A percentile compares a stretch with the other conserved stretches of the same genome.
Conservation (phyloP, 2,113 vertebrate species). For the Vulpes ferrilata region DNA sequence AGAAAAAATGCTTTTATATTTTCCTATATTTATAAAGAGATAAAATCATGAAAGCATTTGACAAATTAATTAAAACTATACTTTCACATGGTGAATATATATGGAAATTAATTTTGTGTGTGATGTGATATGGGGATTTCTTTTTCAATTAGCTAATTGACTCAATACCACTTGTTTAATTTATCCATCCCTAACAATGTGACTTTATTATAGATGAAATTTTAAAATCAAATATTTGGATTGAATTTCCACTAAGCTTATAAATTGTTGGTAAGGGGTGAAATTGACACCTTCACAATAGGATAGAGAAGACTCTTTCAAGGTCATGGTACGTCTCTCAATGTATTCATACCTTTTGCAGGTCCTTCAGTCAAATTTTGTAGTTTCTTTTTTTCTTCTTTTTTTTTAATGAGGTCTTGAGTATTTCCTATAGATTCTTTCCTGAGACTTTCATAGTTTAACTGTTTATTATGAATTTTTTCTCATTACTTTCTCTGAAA, state of each 20-base stretch:
- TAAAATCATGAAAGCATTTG: neutral
- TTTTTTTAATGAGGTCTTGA: neutral
- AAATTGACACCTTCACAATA: neutral
- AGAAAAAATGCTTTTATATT: neutral
- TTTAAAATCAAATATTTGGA: neutral
- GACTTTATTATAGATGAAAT: neutral
- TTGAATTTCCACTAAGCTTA: neutral
- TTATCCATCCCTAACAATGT: neutral
- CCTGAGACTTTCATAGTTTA: neutral
- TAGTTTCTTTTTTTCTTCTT: neutral
- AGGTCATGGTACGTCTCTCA: neutral
- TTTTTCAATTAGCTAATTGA: neutral
- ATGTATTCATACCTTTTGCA: neutral
- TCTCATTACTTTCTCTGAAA: neutral
- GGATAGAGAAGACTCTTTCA: neutral
- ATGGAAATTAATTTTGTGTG: slow-evolving; percentile 5
- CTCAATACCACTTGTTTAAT: neutral
- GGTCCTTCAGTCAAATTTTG: neutral
- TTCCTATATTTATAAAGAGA: neutral
- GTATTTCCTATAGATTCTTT: neutral
- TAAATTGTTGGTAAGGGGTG: neutral
- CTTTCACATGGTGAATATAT: neutral
- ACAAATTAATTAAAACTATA: neutral
- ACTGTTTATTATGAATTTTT: slow-evolving; percentile 1
- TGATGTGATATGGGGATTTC: neutral